Base-by-base conservation (phyloP, 2,113 vertebrate genomes). In the Mirza zaza region DNA sequence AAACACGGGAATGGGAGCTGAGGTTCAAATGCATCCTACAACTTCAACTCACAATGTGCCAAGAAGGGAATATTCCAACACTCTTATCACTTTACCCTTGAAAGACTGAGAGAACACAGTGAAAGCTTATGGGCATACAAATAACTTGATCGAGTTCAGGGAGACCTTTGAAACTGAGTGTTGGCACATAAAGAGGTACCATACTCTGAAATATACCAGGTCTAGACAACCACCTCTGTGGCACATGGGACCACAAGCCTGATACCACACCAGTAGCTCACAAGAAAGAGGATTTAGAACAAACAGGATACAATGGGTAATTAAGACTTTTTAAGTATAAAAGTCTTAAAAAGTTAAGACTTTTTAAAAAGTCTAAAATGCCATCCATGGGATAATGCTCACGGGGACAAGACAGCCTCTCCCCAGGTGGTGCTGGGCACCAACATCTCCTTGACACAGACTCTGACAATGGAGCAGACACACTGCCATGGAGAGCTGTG, bases 281-380 rank as follows among this genome's bases (percentile, higher is more conserved):
- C 4, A 71, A 55, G 82, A 85, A 95, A 90, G 48, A 68, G 63
- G 11, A 79, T 32, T 63, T 36, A 80, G 77, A 59, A 96, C 17
- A 79, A 57, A 34, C 3, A 76, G 8, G 29, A 92, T 20, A 70
- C 20, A 80, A 59, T 36, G 32, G 29, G 17, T 8, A 87, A 63
- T 48, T 11, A 48, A 48, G 48, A 48, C 48, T 48, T 48, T 85
- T 86, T 59, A 21, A 70, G 45, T n/a, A n/a, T n/a, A n/a, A n/a
- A n/a, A n/a, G n/a, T n/a, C 42, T 45, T 45, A 45, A 45, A 45
- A 45, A 45, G 34, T 86, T 83, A 73, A n/a, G 12, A 61, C 17
- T 59, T 73, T 85, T 86, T 55, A 21, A 70, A 76, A 93, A 68
- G 45, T 90, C 57, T 63, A 84, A 94, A 95, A 77, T n/a, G 57